Base-by-base conservation (phyloP, 2,113 vertebrate genomes). In the Hyla sarda region DNA sequence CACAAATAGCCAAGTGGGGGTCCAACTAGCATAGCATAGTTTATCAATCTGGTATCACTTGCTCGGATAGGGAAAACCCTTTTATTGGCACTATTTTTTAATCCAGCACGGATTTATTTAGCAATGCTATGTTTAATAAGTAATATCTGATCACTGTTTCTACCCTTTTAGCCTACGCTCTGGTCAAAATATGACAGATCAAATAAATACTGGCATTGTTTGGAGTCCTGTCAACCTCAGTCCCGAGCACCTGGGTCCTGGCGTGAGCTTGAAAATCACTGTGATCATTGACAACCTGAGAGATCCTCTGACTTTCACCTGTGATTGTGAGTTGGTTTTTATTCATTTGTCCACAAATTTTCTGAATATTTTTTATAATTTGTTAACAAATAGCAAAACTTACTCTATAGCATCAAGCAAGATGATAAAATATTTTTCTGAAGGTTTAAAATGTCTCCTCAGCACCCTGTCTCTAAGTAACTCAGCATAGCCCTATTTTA, bases 261-360 rank as follows among this genome's bases (percentile, higher is more conserved):
- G 96, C 0, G 90, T 95, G 87, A 95, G 96, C 89, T 92, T 98
- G 88, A 98, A 97, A 92, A 97, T 99, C 90, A 97, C 96, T 0
- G 94, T 99, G 82, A 8, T 96, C 88, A 95, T 96, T 1, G 93
- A 95, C 52, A 93, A 92, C 90, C 93, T 97, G 87, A 91, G 89
- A 79, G 97, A 99, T 71, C 96, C 97, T 0, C 95, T 98, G 82
- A 97, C 96, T 88, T 99, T 99, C 88, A 98, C 97, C 91, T 99
- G 98, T 9, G 97, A 99, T 77, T 96, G 98, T 99, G 84, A 94
- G 96, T 90, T 37, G 74, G 10, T 41, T 6, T 71, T 71, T 71
- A 41, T 37, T 41, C 17, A 37, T 37, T 2, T 3, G 62, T 65
- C 14, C 62, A 65, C 14, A 62, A 16, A n/a, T 4, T 30, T 32